These are phyloP conservation scores for Emys orbicularis DNA, from an alignment of 2,797 vertebrate genomes.

Conservation along the genomic window DNA sequence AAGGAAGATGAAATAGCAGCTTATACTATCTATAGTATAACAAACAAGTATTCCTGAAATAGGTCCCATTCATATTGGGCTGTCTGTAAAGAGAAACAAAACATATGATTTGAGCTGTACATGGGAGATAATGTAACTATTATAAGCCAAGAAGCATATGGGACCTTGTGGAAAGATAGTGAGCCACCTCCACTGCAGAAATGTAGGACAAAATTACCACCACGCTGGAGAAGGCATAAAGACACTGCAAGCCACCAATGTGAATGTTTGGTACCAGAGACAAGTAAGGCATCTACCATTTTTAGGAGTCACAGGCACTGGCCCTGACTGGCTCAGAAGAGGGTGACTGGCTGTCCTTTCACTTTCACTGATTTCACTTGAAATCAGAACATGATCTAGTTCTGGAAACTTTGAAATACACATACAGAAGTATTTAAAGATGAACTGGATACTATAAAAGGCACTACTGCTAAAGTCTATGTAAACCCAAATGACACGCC, in stretches of 20 bases:
- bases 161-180: background rate
- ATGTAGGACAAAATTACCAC: background rate
- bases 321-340: no score
- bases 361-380: background rate
- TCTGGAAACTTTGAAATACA: background rate
- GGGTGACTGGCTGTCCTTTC: background rate
- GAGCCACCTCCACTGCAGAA: background rate
- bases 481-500: background rate
- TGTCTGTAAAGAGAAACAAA: background rate
- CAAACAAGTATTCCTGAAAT: background rate
- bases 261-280: background rate
- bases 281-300: background rate
- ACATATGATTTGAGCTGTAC: background rate
- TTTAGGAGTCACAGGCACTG: no score
- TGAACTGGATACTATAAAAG: background rate
- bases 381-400: background rate
- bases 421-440: background rate
- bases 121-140: background rate
- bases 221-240: background rate
- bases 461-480: background rate
- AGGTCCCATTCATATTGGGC: background rate
- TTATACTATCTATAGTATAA: background rate
- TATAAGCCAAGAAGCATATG: background rate
- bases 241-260: no score
- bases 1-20: background rate